Conservation (phyloP, 2,888 invertebrate genomes). For the Meiosimyza platycephala region DNA sequence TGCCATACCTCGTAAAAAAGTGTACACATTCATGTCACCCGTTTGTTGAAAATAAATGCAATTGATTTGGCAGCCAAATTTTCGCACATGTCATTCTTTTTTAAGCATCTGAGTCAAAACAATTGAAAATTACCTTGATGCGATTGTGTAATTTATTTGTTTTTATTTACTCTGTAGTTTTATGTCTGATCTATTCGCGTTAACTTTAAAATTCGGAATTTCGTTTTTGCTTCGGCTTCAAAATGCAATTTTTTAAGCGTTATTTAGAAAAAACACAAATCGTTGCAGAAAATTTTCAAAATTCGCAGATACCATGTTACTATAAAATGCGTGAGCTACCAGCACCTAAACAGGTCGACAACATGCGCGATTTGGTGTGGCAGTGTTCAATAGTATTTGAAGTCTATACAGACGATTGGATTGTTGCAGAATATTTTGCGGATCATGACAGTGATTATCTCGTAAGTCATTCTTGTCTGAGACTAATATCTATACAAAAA, state of each 20-base stretch:
- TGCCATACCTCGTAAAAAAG: no score
- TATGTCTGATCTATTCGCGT: not conserved
- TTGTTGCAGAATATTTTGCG: slow-evolving; percentile 60
- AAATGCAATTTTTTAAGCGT: slow-evolving; percentile 60
- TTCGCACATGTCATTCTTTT: no score
- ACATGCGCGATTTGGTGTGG: slow-evolving; percentile 53
- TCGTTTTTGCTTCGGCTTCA: slow-evolving; percentile 39
- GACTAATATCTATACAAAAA: no score
- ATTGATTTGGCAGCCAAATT: no score
- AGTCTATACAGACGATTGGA: slow-evolving; percentile 58
- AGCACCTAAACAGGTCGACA: slow-evolving; percentile 50
- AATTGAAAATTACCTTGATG: not conserved
- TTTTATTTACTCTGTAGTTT: not conserved
- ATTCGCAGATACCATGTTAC: slow-evolving; percentile 55
- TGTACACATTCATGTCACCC: no score
- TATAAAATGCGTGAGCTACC: slow-evolving; percentile 58
- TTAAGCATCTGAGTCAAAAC: not conserved
- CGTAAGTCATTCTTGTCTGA: slow-evolving; percentile 51
- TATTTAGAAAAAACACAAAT: slow-evolving; percentile 59
- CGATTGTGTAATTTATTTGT: not conserved
- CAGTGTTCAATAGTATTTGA: slow-evolving; percentile 50
- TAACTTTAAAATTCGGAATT: not conserved
- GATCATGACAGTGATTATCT: slow-evolving; percentile 64
- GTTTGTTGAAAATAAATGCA: no score
- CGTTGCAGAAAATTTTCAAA: slow-evolving; percentile 56